Conservation (phyloP, 2,888 invertebrate species). For the Scrobipalpa costella region DNA sequence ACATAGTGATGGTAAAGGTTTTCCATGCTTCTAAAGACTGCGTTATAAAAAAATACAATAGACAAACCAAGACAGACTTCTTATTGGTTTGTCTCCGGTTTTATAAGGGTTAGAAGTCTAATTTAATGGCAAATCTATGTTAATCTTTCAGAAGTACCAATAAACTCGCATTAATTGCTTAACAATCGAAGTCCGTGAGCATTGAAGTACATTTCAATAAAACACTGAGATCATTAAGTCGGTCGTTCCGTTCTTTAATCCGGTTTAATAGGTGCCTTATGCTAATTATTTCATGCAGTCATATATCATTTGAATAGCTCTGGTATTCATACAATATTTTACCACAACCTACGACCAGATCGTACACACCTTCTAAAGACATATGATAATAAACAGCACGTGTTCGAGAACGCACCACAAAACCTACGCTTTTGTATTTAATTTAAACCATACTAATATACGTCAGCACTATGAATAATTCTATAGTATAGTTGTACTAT, state of each 20-base stretch:
- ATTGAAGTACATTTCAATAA: slow-evolving; percentile 16
- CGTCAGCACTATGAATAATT: slow-evolving; percentile 57
- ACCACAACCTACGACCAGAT: slow-evolving; percentile 34
- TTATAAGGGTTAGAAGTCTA: too few species aligned
- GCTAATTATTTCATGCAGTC: slow-evolving; percentile 37
- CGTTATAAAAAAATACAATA: too few species aligned
- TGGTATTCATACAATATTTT: slow-evolving; percentile 32
- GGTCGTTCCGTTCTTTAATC: slow-evolving; percentile 33
- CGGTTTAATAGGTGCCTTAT: slow-evolving; percentile 43
- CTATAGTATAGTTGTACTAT: slow-evolving; percentile 34
- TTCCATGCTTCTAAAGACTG: too few species aligned
- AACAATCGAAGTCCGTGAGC: slow-evolving; percentile 6
- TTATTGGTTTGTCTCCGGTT: too few species aligned
- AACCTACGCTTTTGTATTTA: slow-evolving; percentile 55
- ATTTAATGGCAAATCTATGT: neutral
- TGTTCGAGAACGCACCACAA: slow-evolving; percentile 40
- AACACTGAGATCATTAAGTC: slow-evolving; percentile 22
- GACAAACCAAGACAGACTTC: too few species aligned
- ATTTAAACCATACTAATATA: slow-evolving; percentile 53
- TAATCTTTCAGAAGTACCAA: neutral
- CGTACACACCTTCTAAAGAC: slow-evolving; percentile 37
- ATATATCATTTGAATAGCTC: slow-evolving; percentile 44
- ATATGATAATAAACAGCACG: slow-evolving; percentile 43
- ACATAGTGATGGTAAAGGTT: too few species aligned
- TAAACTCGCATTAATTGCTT: neutral